Evolutionary conservation across 2,113 vertebrate species (phyloP).

Genomic region (Tachycineta bicolor): DNA sequence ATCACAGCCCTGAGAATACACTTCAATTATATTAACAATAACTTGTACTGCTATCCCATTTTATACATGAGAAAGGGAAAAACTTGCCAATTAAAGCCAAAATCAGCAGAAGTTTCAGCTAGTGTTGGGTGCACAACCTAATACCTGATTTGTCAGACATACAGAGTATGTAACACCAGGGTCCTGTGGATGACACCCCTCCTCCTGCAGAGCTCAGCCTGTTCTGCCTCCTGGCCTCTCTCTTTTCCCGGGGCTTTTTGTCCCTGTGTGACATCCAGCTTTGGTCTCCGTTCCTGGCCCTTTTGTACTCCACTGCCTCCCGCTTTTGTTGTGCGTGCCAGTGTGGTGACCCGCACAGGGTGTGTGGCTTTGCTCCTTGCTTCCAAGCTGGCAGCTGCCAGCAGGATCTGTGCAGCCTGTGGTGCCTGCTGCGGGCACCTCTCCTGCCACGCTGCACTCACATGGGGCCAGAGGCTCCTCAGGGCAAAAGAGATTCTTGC

Average conservation of each 20-base stretch:
- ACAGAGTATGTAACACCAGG: neutral
- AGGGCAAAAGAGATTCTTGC: neutral
- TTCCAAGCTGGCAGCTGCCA: neutral
- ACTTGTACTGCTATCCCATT: neutral
- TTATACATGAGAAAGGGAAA: neutral
- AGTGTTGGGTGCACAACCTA: neutral
- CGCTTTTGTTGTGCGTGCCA: neutral
- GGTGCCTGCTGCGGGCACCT: neutral
- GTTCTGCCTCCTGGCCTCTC: neutral
- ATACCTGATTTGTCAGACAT: neutral
- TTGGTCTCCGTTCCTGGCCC: neutral
- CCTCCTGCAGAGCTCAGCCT: neutral
- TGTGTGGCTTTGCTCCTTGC: neutral
- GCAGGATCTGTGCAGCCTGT: neutral
- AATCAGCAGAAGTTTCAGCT: neutral
- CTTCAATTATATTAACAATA: neutral
- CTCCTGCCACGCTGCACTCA: rapidly evolving
- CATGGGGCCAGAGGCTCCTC: neutral
- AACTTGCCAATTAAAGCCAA: neutral
- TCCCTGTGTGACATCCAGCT: neutral
- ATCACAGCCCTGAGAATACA: constrained; percentile 15
- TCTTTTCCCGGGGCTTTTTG: neutral
- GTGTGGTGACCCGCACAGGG: neutral
- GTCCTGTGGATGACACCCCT: neutral
- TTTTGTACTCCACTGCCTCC: neutral